A percentile compares a stretch with the other conserved stretches of the same genome.
phyloP scores from a whole-genome alignment of 2,113 vertebrate species.

The Vidua macroura region DNA sequence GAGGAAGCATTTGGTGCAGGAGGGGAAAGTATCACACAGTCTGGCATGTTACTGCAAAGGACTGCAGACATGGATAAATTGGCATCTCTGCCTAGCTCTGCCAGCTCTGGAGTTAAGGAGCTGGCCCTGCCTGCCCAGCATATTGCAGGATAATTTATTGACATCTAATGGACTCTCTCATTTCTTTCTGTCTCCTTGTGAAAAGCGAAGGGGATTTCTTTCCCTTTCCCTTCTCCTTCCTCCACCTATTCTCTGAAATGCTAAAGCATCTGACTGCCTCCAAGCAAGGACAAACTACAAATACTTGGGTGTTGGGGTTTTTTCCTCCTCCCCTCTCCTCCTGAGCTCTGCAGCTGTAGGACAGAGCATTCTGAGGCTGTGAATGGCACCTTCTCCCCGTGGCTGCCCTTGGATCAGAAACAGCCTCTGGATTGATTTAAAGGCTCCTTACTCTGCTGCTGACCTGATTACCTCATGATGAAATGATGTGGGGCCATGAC shows the following conservation, averaged over 20 bases:
- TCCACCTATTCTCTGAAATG: not conserved
- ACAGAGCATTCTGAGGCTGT: not conserved
- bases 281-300: conserved; percentile 28
- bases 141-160: conserved; percentile 29
- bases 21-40: not conserved
- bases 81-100: not conserved
- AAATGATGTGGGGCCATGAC: conserved; percentile 46
- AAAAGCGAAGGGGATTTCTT: not conserved
- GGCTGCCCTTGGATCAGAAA: conserved; percentile 30
- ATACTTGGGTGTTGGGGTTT: not conserved
- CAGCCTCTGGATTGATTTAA: conserved; percentile 53
- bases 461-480: conserved; percentile 62
- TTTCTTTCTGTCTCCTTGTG: conserved; percentile 22
- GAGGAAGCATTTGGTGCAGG: not conserved
- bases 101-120: conserved; percentile 3
- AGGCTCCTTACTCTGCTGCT: not conserved
- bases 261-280: conserved; percentile 48
- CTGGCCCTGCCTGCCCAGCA: not conserved
- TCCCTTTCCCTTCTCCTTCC: not conserved
- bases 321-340: not conserved
- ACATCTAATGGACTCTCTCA: conserved; percentile 6
- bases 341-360: conserved; percentile 18
- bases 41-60: not conserved
- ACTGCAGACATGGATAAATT: not conserved
- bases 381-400: conserved; percentile 31